Evolutionary conservation across 2,797 vertebrate species (phyloP), one percentile per base, ranked within the genome.

Genomic region (Brotogeris chrysoptera): DNA sequence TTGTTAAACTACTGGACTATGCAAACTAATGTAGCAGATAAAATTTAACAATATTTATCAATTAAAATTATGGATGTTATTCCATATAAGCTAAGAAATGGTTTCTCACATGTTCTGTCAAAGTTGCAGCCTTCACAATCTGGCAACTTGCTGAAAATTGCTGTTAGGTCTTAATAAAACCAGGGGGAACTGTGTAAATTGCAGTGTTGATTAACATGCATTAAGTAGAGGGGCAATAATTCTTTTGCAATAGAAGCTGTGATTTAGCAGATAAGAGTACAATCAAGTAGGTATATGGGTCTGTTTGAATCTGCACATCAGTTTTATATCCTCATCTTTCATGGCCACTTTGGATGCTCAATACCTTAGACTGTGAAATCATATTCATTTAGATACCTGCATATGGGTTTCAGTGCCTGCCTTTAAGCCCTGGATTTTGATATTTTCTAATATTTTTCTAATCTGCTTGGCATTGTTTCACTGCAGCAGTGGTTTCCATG

Each of bases 91-190:
- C 30, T 47, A 57, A 44, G 73, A 90, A 93, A 77, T 1, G 9
- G 19, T 86, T 88, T 91, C 52, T 88, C 19, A 16, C 13, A 21
- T 9, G 16, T 70, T 84, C 41, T 82, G 60, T 92, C 47, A 43
- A 70, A 90, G 77, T 20, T 30, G 4, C 38, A 84, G 77, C 60
- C 38, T 81, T 80, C 2, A 3, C 70, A 70, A 5, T 73, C 71
- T n/a, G 44, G 50, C 60, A 90, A 88, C 73, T 86, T 73, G 80
- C 50, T 90, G 91, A 93, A 96, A 92, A 90, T 88, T 93, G 77
- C 88, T 90, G 73, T 92, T 96, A 94, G 88, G 17, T 96, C 82
- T 95, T 95, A 95, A 94, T 81, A 86, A 92, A 90, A 64, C 92
- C 94, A 64, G 6, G 8, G 91, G 88, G 64, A 93, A 73, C 38